Evolutionary conservation across 2,797 vertebrate genomes (phyloP).

Genomic region (Pseudotriccus pelzelni): DNA sequence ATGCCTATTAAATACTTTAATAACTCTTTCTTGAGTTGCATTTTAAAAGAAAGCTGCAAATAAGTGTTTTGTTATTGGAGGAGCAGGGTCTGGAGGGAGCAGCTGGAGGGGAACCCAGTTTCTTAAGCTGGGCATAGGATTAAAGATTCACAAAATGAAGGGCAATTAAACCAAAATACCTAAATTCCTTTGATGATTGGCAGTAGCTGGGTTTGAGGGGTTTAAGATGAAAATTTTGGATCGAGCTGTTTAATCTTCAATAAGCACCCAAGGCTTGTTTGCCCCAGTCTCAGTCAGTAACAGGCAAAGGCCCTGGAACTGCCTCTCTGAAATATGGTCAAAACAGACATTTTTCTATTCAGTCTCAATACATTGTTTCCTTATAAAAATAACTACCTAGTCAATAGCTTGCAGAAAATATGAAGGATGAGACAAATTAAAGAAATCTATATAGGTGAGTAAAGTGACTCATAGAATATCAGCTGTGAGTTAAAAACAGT

Average conservation of each 20-base stretch:
- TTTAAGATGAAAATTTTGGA: not conserved
- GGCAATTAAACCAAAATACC: not conserved
- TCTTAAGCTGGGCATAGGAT: not conserved
- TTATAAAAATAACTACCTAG: conserved; percentile 9
- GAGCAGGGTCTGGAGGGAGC: not conserved
- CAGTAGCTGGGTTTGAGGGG: accelerated
- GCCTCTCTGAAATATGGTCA: conserved; percentile 14
- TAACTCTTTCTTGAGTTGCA: not conserved
- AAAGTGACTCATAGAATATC: not conserved
- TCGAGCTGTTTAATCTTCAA: accelerated
- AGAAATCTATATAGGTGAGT: not conserved
- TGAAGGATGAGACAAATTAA: not conserved
- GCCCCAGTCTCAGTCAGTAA: not conserved
- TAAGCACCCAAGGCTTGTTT: not conserved
- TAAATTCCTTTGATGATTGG: not conserved
- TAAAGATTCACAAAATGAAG: not conserved
- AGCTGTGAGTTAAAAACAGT: not conserved
- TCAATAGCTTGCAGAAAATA: conserved; percentile 1
- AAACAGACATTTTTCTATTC: not conserved
- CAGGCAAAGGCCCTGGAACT: not conserved
- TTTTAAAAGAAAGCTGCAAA: not conserved
- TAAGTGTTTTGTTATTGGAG: not conserved
- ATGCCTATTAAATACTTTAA: not conserved
- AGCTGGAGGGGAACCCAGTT: not conserved
- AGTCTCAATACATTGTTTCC: not conserved